Base-by-base conservation (phyloP, 2,113 vertebrate genomes). In the Passer domesticus region DNA sequence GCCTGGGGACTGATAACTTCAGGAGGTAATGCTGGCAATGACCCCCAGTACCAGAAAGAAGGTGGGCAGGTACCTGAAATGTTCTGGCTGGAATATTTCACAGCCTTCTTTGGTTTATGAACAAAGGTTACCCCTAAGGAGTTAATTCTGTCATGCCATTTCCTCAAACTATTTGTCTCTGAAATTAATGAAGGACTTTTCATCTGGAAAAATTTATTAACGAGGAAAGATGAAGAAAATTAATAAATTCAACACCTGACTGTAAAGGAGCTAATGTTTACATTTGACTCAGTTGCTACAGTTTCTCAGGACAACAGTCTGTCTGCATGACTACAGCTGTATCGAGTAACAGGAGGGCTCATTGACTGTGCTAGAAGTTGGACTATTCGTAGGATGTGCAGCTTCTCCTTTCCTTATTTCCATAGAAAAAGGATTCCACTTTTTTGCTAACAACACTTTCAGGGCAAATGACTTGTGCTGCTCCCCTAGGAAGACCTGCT, bases 1-100 rank as follows among this genome's bases (percentile, higher is more conserved):
- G 5, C 18, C 25, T 35, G 16, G 20, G 28, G 5, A 27, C 4
- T 44, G 4, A 37, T 7, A 8, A 8, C 9, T 69, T 37, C 1
- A 2, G 16, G 9, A 7, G 4, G 3, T 22, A 18, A 35, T 31
- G 19, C 6, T 72, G 81, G 10, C 41, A 84, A 7, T 22, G 25
- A 8, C 1, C 1, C 7, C 3, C 4, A 1, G 5, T 15, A 50
- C 9, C 19, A 17, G 9, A 13, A 13, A 17, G 4, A 22, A 43
- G 10, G 20, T 28, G 17, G 13, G 27, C 41, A 68, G 28, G 10
- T 63, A 49, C 7, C 25, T 49, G 10, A 56, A 83, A 60, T 23
- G 5, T 39, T 88, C 53, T 55, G 46, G 2, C 8, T 58, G 22
- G 64, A 86, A 31, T 55, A 46, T 60, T 33, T 23, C 23, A 47